Conservation (phyloP, 2,113 vertebrate species). For the Gopherus evgoodei region DNA sequence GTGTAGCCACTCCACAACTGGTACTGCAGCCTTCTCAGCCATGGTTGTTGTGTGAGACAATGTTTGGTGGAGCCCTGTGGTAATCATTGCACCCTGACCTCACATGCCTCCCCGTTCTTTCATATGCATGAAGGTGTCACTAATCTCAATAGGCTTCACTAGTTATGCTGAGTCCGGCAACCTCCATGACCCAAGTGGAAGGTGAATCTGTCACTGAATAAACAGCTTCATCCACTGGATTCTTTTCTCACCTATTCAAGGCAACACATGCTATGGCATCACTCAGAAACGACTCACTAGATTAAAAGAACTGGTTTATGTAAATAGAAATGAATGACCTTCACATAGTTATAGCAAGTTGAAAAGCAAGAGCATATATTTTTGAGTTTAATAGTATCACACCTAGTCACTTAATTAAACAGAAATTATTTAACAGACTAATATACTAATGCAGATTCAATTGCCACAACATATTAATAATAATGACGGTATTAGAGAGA, state of each 20-base stretch:
- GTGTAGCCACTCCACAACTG: background rate
- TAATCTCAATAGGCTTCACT: background rate
- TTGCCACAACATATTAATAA: constrained; percentile 65
- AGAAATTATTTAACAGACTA: constrained; percentile 66
- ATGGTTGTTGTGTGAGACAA: background rate
- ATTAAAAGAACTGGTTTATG: constrained; percentile 6
- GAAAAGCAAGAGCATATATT: constrained; percentile 30
- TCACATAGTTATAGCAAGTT: constrained; percentile 36
- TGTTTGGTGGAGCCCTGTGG: background rate
- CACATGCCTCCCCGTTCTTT: background rate
- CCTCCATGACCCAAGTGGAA: constrained; percentile 4
- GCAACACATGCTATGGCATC: background rate
- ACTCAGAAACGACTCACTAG: background rate
- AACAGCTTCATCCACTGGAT: constrained; percentile 19
- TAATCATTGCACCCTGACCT: background rate
- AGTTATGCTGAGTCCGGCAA: constrained; percentile 20
- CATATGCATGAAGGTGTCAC: background rate
- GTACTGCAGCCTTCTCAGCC: background rate
- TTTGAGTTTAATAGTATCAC: constrained; percentile 41
- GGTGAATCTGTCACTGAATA: constrained; percentile 28
- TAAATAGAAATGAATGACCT: constrained; percentile 28
- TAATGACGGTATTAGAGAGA: constrained; percentile 38
- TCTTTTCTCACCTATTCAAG: background rate
- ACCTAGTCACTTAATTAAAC: constrained; percentile 55
- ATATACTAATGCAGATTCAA: constrained; percentile 64